Evolutionary conservation across 2,113 vertebrate species (phyloP).

Genomic region (Colistium nudipinnis): DNA sequence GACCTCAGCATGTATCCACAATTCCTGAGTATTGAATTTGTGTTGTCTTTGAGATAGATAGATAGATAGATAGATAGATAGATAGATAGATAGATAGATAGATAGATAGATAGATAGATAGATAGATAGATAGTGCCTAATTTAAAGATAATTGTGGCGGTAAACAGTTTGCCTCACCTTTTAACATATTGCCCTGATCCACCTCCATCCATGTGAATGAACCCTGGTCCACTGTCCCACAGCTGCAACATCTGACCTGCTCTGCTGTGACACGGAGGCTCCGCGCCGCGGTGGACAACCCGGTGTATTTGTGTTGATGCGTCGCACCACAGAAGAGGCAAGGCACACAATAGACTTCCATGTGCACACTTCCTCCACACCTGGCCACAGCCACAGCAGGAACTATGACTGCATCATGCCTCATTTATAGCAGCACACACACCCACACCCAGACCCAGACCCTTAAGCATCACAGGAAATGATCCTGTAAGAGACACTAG

Average conservation of each 20-base stretch:
- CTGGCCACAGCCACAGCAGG: conserved; percentile 73
- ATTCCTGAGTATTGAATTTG: conserved; percentile 22
- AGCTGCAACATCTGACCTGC: background rate
- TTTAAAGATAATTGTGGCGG: too few relatives aligned
- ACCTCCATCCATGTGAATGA: conserved; percentile 6
- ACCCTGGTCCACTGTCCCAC: background rate
- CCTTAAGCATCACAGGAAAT: conserved; percentile 53
- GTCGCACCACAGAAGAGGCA: conserved; percentile 10
- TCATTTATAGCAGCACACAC: conserved; percentile 44
- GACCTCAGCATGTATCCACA: conserved; percentile 47
- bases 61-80: background rate
- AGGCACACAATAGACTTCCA: conserved; percentile 73
- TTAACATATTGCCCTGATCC: background rate
- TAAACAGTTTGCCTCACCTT: too few relatives aligned
- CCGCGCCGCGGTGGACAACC: conserved; percentile 14
- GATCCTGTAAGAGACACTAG: conserved; percentile 38
- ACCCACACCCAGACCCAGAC: too few relatives aligned
- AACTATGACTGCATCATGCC: conserved; percentile 77
- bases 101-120: background rate
- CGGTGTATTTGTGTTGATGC: conserved; percentile 54
- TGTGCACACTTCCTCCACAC: conserved; percentile 81
- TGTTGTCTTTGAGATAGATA: too few relatives aligned
- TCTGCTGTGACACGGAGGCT: background rate
- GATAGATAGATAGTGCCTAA: background rate
- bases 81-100: background rate